phyloP scores from a whole-genome alignment of 2,888 invertebrate species.

The Drosophila percnosoma region DNA sequence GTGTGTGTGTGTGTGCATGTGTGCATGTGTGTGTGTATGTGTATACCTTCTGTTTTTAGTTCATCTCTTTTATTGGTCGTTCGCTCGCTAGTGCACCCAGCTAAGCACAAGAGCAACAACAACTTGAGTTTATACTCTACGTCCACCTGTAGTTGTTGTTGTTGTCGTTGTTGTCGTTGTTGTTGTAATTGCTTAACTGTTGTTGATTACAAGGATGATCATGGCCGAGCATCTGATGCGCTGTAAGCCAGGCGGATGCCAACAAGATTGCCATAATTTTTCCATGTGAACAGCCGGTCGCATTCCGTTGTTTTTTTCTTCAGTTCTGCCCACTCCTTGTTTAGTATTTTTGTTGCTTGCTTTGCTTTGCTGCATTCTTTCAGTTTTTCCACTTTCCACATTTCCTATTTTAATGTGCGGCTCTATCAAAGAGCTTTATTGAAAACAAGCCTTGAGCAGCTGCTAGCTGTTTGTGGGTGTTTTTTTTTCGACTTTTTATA shows the following conservation, averaged over 20 bases:
- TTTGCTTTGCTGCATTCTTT: conserved; percentile 11
- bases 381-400: conserved; percentile 41
- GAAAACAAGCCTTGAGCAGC: conserved; percentile 60
- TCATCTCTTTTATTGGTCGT: conserved; percentile 74
- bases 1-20: conserved; percentile 6
- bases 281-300: conserved; percentile 51
- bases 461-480: conserved; percentile 22
- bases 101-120: conserved; percentile 17
- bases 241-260: conserved; percentile 23
- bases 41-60: conserved; percentile 57
- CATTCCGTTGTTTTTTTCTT: conserved; percentile 21
- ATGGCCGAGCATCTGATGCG: conserved; percentile 38
- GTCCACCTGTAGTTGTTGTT: conserved; percentile 3
- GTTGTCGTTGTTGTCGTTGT: conserved; percentile 38
- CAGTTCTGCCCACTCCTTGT: conserved; percentile 6
- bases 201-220: conserved; percentile 77
- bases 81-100: conserved; percentile 61
- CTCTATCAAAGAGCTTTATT: conserved; percentile 66
- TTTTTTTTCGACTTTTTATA: conserved; percentile 7
- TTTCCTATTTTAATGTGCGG: conserved; percentile 51
- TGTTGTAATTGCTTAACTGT: conserved; percentile 65
- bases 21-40: conserved; percentile 13
- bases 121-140: background rate
- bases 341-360: conserved; percentile 2
- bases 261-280: conserved; percentile 64